Percentiles rank a stretch among this genome's conserved stretches.
These are phyloP conservation scores for Sitta carolinensis DNA, from an alignment of 2,797 vertebrate genomes.

Conservation along the genomic window DNA sequence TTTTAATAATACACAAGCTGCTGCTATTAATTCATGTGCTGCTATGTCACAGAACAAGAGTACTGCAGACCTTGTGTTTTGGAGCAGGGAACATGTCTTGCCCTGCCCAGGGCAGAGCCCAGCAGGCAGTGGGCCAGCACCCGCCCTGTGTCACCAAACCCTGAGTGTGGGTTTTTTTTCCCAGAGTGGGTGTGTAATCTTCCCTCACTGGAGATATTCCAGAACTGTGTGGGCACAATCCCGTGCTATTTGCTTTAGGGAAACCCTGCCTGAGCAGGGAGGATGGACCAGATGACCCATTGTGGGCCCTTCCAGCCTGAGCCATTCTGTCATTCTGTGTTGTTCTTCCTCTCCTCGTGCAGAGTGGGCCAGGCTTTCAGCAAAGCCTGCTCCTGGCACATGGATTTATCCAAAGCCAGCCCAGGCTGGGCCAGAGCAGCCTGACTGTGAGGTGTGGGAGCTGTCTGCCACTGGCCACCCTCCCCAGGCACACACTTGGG, in stretches of 20 bases:
- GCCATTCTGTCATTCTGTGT: neutral
- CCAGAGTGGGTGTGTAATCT: neutral
- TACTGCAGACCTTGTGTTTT: neutral
- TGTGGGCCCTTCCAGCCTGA: neutral
- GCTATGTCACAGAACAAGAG: neutral
- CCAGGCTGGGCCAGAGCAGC: neutral
- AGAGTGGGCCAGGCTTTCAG: neutral
- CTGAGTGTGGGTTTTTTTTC: neutral
- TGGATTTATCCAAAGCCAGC: neutral
- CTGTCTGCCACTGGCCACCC: neutral
- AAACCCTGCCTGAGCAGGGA: neutral
- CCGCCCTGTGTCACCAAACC: neutral
- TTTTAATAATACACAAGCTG: neutral
- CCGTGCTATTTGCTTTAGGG: neutral
- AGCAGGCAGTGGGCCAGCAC: neutral
- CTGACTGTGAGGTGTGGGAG: neutral
- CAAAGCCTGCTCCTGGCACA: rapidly evolving
- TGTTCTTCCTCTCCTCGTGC: neutral
- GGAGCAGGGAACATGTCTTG: neutral
- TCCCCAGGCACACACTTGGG: rapidly evolving
- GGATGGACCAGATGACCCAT: neutral
- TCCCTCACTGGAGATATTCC: neutral
- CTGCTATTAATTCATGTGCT: neutral
- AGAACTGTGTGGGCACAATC: neutral
- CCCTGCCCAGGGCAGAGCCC: neutral